A percentile compares a stretch with the other conserved stretches of the same genome.
These are phyloP conservation scores for Yponomeuta sedellus DNA, from an alignment of 2,888 invertebrate genomes.

Conservation along the genomic window DNA sequence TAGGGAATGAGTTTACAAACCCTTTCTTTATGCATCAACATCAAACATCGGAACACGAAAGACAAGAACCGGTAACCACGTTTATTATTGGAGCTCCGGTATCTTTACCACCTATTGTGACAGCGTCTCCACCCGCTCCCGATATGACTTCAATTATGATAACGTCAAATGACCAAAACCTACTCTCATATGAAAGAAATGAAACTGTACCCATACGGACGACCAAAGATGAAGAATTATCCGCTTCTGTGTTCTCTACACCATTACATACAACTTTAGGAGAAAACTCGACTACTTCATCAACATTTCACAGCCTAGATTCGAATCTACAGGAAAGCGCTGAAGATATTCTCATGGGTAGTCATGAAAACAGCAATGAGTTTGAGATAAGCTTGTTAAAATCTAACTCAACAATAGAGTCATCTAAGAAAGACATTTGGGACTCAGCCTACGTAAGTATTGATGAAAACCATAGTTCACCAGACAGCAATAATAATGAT, in stretches of 20 bases:
- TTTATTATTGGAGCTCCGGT: conserved; percentile 74
- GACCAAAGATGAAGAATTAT: conserved; percentile 20
- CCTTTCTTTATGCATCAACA: conserved; percentile 55
- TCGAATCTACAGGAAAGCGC: conserved; percentile 37
- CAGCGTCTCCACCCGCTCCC: conserved; percentile 49
- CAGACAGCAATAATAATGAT: conserved; percentile 60
- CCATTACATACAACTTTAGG: conserved; percentile 21
- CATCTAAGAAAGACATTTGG: conserved; percentile 64
- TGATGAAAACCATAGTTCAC: conserved; percentile 63
- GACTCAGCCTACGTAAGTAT: conserved; percentile 75
- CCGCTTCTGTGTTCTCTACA: conserved; percentile 17
- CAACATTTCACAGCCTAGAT: conserved; percentile 51
- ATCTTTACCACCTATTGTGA: conserved; percentile 56
- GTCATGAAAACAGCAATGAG: conserved; percentile 5
- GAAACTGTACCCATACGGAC: conserved; percentile 15
- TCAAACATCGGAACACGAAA: conserved; percentile 27
- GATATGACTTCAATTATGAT: conserved; percentile 45
- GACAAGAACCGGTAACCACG: conserved; percentile 41
- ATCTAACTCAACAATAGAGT: conserved; percentile 16
- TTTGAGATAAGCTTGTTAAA: conserved; percentile 2
- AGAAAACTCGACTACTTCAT: conserved; percentile 31
- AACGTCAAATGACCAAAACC: conserved; percentile 26
- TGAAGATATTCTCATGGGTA: conserved; percentile 16
- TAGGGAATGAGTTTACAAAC: conserved; percentile 52
- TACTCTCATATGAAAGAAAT: conserved; percentile 14